Evolutionary conservation across 2,113 vertebrate species (phyloP), one percentile per base, ranked within the genome.

Genomic region (Climacteris rufus): DNA sequence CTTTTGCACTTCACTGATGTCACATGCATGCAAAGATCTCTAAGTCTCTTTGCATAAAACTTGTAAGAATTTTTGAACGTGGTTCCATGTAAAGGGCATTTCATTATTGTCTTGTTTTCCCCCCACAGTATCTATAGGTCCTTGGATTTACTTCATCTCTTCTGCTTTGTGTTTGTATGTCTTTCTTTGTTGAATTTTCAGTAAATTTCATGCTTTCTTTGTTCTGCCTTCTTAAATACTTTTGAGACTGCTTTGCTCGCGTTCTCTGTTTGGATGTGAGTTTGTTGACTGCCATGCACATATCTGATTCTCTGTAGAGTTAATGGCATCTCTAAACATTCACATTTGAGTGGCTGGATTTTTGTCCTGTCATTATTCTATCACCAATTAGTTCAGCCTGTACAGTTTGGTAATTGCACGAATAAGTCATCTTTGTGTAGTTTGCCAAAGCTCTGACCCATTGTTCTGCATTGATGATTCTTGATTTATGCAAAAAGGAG

Each of bases 341-440:
- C 72, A 81, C 33, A 63, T 93, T 56, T 87, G 86, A 83, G 52
- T 78, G 90, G 47, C 52, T 86, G 59, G 56, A 93, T 92, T 94
- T 95, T 94, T 93, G 44, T 95, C 61, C 63, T 83, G 60, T 93
- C 83, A 63, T 92, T 89, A 93, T 83, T 90, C 76, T 86, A 40
- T 47, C 22, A 8, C 68, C 89, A 92, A 94, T 92, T 93, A 94
- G 68, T 90, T 89, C 89, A 97, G 68, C 60, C 47, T 49, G 35
- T 78, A 83, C 24, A 89, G 56, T 92, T 89, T 83, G 64, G 44
- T 90, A 94, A 93, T 89, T 96, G 82, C 37, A 77, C 3, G 15
- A 89, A 92, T 94, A 60, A 72, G 56, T 90, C 76, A 71, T 95
- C 60, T 81, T 90, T 89, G 76, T 86, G 65, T 11, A 33, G 13